Evolutionary conservation across 1,140 invertebrate species (phyloP), one percentile per base, ranked within the genome.

Genomic region (Apocrypta bakeri): DNA sequence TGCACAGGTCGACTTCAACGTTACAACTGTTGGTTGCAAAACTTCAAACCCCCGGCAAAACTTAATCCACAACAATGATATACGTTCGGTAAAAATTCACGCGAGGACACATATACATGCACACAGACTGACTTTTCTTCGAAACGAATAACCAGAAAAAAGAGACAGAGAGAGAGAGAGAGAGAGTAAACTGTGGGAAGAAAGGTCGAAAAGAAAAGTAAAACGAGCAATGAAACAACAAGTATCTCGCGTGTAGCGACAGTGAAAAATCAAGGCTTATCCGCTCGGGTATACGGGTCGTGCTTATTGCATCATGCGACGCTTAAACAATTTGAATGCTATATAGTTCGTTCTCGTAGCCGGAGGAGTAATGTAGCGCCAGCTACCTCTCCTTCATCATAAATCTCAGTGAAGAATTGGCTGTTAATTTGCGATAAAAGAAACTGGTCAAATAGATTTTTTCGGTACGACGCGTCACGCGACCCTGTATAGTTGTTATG

Each of bases 191-290:
- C n/a, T 68, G 72, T 73, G 72, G 61, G 72, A 81, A 81, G 73
- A 81, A 74, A 31, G 25, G 17, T n/a, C 29, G 64, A 29, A 63
- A 74, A 63, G 56, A 81, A 69, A 72, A 24, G 79, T 27, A 64
- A 81, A 64, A 25, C 79, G 61, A 75, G 71, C 31, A 56, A 56
- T 21, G 48, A 56, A 21, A 56, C 21, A 56, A 56, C 48, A n/a
- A n/a, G 48, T 56, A 29, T 73, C 29, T 74, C 37, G 71, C 72
- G 37, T 79, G 78, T 79, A 56, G 71, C 56, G 31, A 73, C 79
- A 25, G 33, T 24, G 79, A 72, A 81, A 81, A 81, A 68, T 81
- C 79, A 81, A 81, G 74, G 42, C 79, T 81, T 75, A 81, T 81
- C 56, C 72, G 31, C 64, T 2, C 37, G 31, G 11, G 69, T 8